Conservation (phyloP, 2,113 vertebrate species). For the Crotalus helleri region DNA sequence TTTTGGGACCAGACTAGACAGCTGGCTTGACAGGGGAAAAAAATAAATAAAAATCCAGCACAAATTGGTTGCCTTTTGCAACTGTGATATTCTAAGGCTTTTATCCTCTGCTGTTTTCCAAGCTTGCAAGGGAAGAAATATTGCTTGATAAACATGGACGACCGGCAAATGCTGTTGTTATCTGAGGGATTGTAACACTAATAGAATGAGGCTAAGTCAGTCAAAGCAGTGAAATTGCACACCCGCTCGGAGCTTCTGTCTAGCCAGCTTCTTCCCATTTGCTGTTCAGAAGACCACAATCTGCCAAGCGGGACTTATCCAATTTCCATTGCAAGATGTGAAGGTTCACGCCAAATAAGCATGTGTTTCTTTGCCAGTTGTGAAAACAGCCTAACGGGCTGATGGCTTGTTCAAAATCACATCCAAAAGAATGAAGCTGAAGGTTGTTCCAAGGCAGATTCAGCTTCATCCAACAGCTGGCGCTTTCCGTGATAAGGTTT, state of each 20-base stretch:
- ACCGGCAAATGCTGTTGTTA: neutral
- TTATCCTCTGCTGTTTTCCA: neutral
- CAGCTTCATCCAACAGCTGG: neutral
- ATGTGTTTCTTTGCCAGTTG: neutral
- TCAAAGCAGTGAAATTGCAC: neutral
- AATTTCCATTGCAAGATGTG: neutral
- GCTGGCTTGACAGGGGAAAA: neutral
- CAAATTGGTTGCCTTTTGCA: neutral
- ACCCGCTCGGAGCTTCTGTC: neutral
- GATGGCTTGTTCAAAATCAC: neutral
- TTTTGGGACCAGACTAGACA: neutral
- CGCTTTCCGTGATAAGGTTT: neutral
- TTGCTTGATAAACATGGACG: neutral
- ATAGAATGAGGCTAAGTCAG: neutral
- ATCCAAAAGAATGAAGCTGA: neutral
- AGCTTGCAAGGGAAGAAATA: neutral
- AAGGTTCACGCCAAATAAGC: neutral
- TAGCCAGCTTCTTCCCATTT: neutral
- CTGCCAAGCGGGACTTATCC: neutral
- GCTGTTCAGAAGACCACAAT: neutral
- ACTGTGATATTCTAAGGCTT: neutral
- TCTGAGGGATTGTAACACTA: neutral
- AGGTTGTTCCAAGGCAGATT: neutral
- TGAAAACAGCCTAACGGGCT: neutral
- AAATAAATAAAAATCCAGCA: neutral